Percentiles rank a stretch among this genome's conserved stretches.
Conservation (phyloP, 2,797 vertebrate species). For the Labeo calbasu region DNA sequence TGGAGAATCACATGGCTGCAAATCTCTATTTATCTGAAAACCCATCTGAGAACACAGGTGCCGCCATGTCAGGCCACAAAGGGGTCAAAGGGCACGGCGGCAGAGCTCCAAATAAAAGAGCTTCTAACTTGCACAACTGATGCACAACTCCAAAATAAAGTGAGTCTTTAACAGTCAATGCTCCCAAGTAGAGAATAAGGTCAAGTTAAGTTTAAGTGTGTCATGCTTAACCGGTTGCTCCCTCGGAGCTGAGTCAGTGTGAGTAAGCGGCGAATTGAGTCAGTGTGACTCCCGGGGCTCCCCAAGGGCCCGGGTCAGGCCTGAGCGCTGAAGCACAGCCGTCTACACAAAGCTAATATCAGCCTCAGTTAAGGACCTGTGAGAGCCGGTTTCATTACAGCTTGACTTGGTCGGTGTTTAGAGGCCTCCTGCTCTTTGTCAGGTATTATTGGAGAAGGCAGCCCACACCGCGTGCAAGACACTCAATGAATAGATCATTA, state of each 20-base stretch:
- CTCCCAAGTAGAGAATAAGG: conserved; percentile 43
- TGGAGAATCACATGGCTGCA: not conserved
- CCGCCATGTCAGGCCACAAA: not conserved
- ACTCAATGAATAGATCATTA: conserved; percentile 75
- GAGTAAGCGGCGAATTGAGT: conserved; percentile 56
- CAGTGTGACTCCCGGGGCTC: conserved; percentile 45
- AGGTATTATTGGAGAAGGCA: conserved; percentile 65
- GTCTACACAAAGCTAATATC: conserved; percentile 63
- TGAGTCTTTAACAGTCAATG: conserved; percentile 44
- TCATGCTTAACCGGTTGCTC: conserved; percentile 44
- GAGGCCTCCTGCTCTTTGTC: conserved; percentile 56
- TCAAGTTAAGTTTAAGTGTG: conserved; percentile 55
- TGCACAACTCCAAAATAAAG: conserved; percentile 39
- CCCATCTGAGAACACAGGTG: not conserved
- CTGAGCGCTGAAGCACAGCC: conserved; percentile 52
- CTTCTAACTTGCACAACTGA: conserved; percentile 11
- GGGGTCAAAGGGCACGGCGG: not conserved
- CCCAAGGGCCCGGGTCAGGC: conserved; percentile 45
- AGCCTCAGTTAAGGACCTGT: conserved; percentile 57
- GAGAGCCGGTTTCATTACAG: conserved; percentile 59
- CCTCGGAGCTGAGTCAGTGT: conserved; percentile 29
- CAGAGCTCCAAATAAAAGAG: not conserved
- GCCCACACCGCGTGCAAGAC: conserved; percentile 61
- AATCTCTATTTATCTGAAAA: not conserved
- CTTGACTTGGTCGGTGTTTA: conserved; percentile 46